Evolutionary conservation across 2,888 invertebrate species (phyloP).

Genomic region (Caenorhabditis sulstoni): DNA sequence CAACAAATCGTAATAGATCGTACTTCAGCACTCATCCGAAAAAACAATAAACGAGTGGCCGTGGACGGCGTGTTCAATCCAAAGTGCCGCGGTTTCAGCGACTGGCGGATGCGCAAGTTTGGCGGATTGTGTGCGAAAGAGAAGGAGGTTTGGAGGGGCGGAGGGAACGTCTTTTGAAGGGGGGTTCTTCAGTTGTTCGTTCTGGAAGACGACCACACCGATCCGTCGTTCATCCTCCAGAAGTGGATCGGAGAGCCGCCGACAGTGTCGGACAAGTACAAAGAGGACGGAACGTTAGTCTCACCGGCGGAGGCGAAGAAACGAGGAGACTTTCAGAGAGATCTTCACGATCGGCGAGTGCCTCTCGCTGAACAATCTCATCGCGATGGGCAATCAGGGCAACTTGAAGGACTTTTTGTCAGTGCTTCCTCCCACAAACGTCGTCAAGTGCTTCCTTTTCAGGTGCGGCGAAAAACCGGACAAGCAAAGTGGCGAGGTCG

Average conservation of each 20-base stretch:
- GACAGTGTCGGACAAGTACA: slow-evolving; percentile 40
- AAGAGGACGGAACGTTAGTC: slow-evolving; percentile 35
- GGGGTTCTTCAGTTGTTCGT: slow-evolving; percentile 25
- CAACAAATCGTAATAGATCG: slow-evolving; percentile 4
- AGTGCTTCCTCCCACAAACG: not conserved
- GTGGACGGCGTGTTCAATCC: slow-evolving; percentile 51
- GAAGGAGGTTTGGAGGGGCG: slow-evolving; percentile 23
- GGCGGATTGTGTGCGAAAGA: slow-evolving; percentile 44
- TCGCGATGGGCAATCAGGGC: slow-evolving; percentile 17
- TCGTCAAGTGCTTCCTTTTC: slow-evolving; percentile 21
- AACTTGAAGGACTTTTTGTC: slow-evolving; percentile 54
- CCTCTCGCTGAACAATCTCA: slow-evolving; percentile 33
- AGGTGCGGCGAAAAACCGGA: slow-evolving; percentile 50
- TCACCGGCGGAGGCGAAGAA: no score
- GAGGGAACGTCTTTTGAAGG: not conserved
- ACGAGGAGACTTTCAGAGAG: slow-evolving; percentile 25
- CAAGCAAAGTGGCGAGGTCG: slow-evolving; percentile 39
- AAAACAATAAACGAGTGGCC: slow-evolving; percentile 41
- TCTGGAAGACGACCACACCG: slow-evolving; percentile 48
- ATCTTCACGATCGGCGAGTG: slow-evolving; percentile 46
- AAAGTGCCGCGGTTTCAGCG: slow-evolving; percentile 37
- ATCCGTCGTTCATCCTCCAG: slow-evolving; percentile 42
- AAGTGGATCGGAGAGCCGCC: slow-evolving; percentile 49
- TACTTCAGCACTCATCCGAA: slow-evolving; percentile 41
- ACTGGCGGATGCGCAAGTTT: slow-evolving; percentile 52